Evolutionary conservation across 1,140 invertebrate genomes (phyloP), one percentile per base, ranked within the genome.

Genomic region (Magallana angulata): DNA sequence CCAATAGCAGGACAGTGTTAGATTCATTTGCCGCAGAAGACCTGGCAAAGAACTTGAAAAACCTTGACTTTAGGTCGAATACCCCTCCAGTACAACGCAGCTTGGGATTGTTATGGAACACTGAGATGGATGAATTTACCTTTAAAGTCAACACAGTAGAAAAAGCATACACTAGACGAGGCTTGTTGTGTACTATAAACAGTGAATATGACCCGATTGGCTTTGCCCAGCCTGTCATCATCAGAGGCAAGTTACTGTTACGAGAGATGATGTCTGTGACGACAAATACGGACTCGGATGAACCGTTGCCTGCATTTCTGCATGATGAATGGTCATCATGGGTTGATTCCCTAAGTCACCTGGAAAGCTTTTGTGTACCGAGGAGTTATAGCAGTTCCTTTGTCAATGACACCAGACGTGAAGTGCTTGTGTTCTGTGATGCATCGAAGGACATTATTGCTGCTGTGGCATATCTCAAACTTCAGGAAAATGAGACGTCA

Each of bases 101-200:
- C 58, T 76, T 92, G 56, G 90, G 90, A 6, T 11, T 91, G 1
- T 18, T 16, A n/a, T 92, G 91, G 90, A 58, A 89, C 56, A 18
- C 90, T 7, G 83, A 87, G 7, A 68, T 18, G 24, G 24, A 24
- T 24, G 24, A 24, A 24, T 90, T 91, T 71, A 81, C 82, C 16
- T 89, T 92, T 82, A 64, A 82, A 48, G 85, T 91, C 4, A 60
- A 68, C 16, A n/a, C 14, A 12, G 48, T 62, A 2, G 81, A 76
- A 3, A 91, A 89, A 68, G 87, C 90, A 6, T 84, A 83, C 57
- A 91, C 91, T n/a, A 81, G 80, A 82, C 16, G 85, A 36, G 90
- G 88, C 48, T 36, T 87, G 6, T 48, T 88, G 18, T 88, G 81
- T 9, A 87, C 88, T 7, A 82, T 90, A 2, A 88, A 91, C 48